Percentiles rank a stretch among this genome's conserved stretches.
phyloP scores from a whole-genome alignment of 2,113 vertebrate genomes.

The Colossoma macropomum region DNA sequence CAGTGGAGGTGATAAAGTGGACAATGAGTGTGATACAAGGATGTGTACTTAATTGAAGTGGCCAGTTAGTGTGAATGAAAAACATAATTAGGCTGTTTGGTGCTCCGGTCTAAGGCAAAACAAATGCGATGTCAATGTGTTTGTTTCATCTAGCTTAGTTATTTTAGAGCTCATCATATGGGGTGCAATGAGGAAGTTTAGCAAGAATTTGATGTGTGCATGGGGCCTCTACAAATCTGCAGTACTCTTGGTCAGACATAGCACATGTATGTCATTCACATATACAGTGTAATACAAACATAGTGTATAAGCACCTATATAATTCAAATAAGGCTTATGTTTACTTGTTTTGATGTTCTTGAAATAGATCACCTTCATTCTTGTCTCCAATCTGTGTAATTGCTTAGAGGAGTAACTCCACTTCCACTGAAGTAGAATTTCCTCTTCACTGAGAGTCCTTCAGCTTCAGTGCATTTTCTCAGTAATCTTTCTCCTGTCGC shows the following conservation, averaged over 20 bases:
- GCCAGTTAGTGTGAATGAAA: too few species aligned
- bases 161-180: not conserved
- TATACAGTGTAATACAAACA: not conserved
- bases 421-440: not conserved
- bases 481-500: not conserved
- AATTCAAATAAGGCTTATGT: not conserved
- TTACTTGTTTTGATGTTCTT: not conserved
- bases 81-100: too few species aligned
- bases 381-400: not conserved
- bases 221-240: not conserved
- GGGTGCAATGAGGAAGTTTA: not conserved
- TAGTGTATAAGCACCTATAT: not conserved
- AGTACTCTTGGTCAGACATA: too few species aligned
- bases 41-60: too few species aligned
- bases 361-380: not conserved
- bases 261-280: too few species aligned
- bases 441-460: not conserved
- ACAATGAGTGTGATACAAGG: too few species aligned
- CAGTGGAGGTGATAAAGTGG: too few species aligned
- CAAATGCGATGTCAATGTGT: not conserved
- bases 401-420: not conserved
- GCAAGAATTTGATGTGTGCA: not conserved
- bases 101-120: too few species aligned
- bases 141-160: not conserved
- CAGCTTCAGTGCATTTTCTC: not conserved